Conservation (phyloP, 2,113 vertebrate genomes). For the Nothocercus nigrocapillus region DNA sequence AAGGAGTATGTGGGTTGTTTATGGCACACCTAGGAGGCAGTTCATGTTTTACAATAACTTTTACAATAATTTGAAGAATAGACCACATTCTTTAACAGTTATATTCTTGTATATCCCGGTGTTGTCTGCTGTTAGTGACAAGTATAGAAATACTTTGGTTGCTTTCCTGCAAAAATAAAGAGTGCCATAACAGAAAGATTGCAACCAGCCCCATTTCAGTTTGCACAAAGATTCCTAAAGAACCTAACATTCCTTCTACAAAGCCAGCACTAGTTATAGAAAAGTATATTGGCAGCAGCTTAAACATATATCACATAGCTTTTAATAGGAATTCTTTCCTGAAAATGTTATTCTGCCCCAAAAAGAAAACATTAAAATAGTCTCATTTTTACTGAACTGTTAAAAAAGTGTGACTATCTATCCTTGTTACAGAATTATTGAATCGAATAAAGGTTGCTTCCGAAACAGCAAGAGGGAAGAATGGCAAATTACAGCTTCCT, state of each 20-base stretch:
- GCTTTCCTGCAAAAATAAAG: not conserved
- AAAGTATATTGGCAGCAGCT: not conserved
- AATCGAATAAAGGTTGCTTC: not conserved
- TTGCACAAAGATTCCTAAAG: not conserved
- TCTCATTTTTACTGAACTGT: not conserved
- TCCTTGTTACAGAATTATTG: not conserved
- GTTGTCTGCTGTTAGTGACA: not conserved
- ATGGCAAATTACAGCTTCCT: not conserved
- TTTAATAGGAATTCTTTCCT: not conserved
- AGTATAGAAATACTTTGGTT: not conserved
- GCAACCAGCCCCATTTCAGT: not conserved
- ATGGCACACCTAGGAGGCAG: not conserved
- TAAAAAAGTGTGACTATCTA: not conserved
- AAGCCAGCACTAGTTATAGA: not conserved
- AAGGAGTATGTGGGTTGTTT: not conserved
- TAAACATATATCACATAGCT: not conserved
- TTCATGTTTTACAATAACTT: not conserved
- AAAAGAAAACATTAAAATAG: not conserved
- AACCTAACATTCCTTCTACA: not conserved
- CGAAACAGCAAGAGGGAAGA: not conserved
- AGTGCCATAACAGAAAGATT: not conserved
- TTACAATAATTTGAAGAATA: not conserved
- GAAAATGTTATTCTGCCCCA: not conserved
- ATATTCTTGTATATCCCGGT: not conserved
- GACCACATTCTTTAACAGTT: not conserved